These are phyloP conservation scores for Colletes gigas DNA, from an alignment of 1,140 invertebrate genomes.

Conservation along the genomic window DNA sequence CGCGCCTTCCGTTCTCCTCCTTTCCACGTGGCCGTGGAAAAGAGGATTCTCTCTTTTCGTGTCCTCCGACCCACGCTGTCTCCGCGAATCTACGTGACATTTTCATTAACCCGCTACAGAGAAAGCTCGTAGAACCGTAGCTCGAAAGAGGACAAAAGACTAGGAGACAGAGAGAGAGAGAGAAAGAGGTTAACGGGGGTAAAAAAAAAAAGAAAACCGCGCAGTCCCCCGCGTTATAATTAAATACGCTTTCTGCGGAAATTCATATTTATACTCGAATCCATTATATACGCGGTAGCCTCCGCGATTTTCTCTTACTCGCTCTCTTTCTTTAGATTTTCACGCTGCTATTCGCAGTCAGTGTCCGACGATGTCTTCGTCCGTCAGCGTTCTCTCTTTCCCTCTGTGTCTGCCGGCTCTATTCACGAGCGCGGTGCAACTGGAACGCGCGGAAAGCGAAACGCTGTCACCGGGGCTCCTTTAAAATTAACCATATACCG, in stretches of 20 bases:
- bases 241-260: conserved; percentile 66
- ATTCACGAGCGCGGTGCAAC: conserved; percentile 1
- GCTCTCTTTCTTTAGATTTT: neutral
- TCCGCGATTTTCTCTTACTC: conserved; percentile 9
- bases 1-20: too few species aligned
- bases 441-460: conserved; percentile 21
- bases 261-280: conserved; percentile 71
- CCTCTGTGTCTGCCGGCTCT: neutral
- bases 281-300: conserved; percentile 52
- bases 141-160: neutral
- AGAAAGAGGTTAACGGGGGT: conserved; percentile 13
- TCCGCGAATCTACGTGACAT: conserved; percentile 69
- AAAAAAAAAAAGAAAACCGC: conserved; percentile 23
- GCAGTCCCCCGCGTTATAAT: conserved; percentile 61
- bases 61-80: conserved; percentile 23
- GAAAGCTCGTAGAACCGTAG: neutral
- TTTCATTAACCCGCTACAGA: conserved; percentile 66
- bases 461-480: conserved; percentile 28
- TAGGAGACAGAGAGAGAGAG: neutral
- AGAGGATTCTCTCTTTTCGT: neutral
- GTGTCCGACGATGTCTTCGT: conserved; percentile 11
- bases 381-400: neutral
- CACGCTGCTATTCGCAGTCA: conserved; percentile 1
- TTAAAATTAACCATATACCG: conserved; percentile 53
- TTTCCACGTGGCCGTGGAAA: neutral